Evolutionary conservation across 1,140 invertebrate species (phyloP).

Genomic region (Procambarus virginalis): DNA sequence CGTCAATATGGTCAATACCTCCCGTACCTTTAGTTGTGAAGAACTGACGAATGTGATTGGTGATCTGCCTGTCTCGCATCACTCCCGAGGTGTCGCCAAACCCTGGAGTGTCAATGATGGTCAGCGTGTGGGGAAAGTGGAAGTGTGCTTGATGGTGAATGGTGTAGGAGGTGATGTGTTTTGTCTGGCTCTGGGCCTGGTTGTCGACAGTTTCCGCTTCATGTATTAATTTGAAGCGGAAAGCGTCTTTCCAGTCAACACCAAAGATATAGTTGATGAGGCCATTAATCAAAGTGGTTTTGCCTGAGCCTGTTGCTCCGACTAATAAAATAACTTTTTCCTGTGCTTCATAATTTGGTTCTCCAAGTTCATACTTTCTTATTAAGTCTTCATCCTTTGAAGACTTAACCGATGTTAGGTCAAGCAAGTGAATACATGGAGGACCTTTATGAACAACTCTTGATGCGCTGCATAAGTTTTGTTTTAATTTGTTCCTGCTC

Average conservation of each 20-base stretch:
- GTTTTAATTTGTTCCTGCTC: no score
- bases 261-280: slow-evolving; percentile 34
- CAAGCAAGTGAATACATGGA: no score
- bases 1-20: slow-evolving; percentile 38
- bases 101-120: slow-evolving; percentile 36
- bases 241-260: slow-evolving; percentile 16
- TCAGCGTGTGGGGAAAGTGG: slow-evolving; percentile 12
- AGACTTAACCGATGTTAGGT: no score
- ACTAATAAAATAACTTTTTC: slow-evolving; percentile 39
- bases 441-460: no score
- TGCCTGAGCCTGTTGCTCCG: slow-evolving; percentile 23
- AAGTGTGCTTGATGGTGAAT: background rate
- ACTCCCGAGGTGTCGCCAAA: slow-evolving; percentile 45
- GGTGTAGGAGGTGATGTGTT: slow-evolving; percentile 19
- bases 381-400: no score
- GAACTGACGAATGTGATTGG: background rate
- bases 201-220: no score
- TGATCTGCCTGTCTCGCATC: slow-evolving; percentile 26
- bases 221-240: slow-evolving; percentile 16
- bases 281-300: slow-evolving; percentile 30
- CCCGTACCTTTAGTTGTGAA: slow-evolving; percentile 15
- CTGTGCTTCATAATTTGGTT: no score
- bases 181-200: slow-evolving; percentile 29
- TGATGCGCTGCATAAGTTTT: no score
- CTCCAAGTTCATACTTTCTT: no score